These are phyloP conservation scores for Crambe crambe DNA, from an alignment of 37 sponge, comb jelly and placozoan genomes.

Conservation along the genomic window DNA sequence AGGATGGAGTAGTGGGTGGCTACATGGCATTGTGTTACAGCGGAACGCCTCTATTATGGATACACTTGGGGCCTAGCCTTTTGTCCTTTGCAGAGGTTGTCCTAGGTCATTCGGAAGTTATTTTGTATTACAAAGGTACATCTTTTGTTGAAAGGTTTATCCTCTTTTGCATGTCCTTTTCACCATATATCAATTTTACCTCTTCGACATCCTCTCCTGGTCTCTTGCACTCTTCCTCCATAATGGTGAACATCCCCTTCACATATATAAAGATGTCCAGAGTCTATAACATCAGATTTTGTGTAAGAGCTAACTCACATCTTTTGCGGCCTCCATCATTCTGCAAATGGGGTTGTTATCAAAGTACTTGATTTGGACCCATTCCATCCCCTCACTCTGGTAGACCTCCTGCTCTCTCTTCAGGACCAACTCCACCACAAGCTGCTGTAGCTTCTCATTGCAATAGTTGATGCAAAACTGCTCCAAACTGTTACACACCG, in stretches of 20 bases:
- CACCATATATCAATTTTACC: slow-evolving; percentile 34
- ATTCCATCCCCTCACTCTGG: slow-evolving; percentile 56
- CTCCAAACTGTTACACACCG: slow-evolving; percentile 70
- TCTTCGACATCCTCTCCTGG: slow-evolving; percentile 71
- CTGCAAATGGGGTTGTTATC: slow-evolving; percentile 74
- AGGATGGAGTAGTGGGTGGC: no score
- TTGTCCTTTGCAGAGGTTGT: no score
- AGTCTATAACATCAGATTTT: no score
- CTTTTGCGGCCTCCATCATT: slow-evolving; percentile 54
- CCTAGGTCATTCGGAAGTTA: no score
- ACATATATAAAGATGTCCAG: not conserved
- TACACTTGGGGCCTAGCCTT: no score
- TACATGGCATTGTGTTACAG: no score
- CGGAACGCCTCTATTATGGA: no score
- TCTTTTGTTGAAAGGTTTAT: no score
- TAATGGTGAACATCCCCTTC: slow-evolving; percentile 60
- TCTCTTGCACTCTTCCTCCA: slow-evolving; percentile 71
- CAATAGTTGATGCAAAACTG: slow-evolving; percentile 98
- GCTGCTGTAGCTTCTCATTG: slow-evolving; percentile 97
- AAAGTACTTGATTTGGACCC: slow-evolving; percentile 72
- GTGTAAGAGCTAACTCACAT: no score
- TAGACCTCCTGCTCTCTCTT: slow-evolving; percentile 70
- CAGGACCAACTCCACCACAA: slow-evolving; percentile 60
- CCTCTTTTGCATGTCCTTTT: no score
- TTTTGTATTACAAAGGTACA: no score